A percentile compares a stretch with the other conserved stretches of the same genome.
Evolutionary conservation across 2,113 vertebrate species (phyloP).

Genomic region (Ariopsis seemanni): DNA sequence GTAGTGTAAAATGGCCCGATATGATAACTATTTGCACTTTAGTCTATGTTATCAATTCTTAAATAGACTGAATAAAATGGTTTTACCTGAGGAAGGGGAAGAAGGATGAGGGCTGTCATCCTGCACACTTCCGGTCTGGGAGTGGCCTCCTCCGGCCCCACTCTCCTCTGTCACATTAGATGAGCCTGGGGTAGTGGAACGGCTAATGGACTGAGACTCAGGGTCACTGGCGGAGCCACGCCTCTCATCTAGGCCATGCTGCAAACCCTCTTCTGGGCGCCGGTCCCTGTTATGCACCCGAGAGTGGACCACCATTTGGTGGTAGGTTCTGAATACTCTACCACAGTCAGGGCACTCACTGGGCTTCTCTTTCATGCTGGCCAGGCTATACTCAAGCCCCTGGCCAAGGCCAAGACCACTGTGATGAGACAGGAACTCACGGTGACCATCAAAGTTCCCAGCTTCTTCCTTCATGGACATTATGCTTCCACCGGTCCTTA

Average conservation of each 20-base stretch:
- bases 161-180: conserved; percentile 98
- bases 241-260: conserved; percentile 85
- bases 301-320: conserved; percentile 97
- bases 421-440: conserved; percentile 89
- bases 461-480: conserved; percentile 87
- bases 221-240: conserved; percentile 96
- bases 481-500: conserved; percentile 82
- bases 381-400: conserved; percentile 86
- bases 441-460: conserved; percentile 82
- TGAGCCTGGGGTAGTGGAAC: conserved; percentile 94
- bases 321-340: conserved; percentile 95
- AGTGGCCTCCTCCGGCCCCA: conserved; percentile 88
- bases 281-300: conserved; percentile 92
- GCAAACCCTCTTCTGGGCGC: conserved; percentile 84
- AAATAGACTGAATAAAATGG: not conserved
- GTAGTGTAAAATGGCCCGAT: not conserved
- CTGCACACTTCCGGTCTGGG: conserved; percentile 93
- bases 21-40: not conserved
- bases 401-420: conserved; percentile 76
- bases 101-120: conserved; percentile 98
- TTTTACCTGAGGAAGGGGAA: conserved; percentile 95
- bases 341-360: conserved; percentile 96
- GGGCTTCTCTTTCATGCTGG: conserved; percentile 87
- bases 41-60: not conserved
- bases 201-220: conserved; percentile 97